These are phyloP conservation scores for Picus viridis DNA, from an alignment of 2,797 vertebrate genomes.

Conservation along the genomic window DNA sequence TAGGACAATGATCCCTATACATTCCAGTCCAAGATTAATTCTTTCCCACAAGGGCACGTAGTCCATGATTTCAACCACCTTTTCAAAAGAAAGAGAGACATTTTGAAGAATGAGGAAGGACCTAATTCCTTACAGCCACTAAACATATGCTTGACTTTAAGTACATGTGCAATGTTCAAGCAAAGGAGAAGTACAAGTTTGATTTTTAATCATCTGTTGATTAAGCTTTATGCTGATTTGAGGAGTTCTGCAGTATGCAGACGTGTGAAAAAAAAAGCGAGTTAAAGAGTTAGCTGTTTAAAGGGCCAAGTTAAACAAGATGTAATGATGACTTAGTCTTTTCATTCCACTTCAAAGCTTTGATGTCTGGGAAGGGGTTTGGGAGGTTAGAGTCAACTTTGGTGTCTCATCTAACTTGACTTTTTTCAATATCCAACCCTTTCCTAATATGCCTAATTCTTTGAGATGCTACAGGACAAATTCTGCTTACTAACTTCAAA, in stretches of 20 bases:
- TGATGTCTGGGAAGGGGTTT: conserved; percentile 6
- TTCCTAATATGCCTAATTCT: not conserved
- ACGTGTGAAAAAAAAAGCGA: not conserved
- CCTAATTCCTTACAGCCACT: not conserved
- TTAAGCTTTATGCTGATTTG: not conserved
- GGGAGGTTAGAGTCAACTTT: not conserved
- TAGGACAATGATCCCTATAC: conserved; percentile 28
- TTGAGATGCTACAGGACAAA: not conserved
- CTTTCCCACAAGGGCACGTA: conserved; percentile 44
- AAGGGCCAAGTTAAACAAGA: conserved; percentile 35
- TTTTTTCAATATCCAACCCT: not conserved
- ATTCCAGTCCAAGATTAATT: conserved; percentile 55
- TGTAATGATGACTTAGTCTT: conserved; percentile 23
- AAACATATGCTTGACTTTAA: not conserved
- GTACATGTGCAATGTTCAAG: not conserved
- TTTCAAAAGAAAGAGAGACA: not conserved
- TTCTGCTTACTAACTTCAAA: not conserved
- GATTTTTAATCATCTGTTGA: not conserved
- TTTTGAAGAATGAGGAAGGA: not conserved
- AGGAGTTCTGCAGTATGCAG: not conserved
- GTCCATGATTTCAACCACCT: not conserved
- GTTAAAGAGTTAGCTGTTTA: not conserved
- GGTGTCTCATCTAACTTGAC: not conserved
- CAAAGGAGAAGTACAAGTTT: not conserved
- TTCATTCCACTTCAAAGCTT: conserved; percentile 42